Evolutionary conservation across 30 jellyfish, hydroid and myxozoan species (phyloP).

Genomic region (Pelagia noctiluca): DNA sequence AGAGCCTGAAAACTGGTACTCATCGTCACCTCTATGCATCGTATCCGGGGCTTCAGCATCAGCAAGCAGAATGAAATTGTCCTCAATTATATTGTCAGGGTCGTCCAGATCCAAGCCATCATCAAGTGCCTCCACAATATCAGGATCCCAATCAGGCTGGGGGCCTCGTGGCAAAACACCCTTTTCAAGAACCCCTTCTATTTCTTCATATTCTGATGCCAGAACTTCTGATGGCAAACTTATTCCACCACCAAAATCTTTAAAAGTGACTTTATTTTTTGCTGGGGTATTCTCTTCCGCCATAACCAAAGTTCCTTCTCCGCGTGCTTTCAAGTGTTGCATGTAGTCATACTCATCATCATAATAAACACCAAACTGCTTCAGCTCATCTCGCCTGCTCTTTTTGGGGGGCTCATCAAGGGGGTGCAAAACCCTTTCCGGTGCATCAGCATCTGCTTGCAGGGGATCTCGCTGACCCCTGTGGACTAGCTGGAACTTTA

Average conservation of each 20-base stretch:
- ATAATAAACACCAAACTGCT: slow-evolving; percentile 67
- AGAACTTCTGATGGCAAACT: slow-evolving; percentile 75
- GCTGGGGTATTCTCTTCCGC: slow-evolving; percentile 62
- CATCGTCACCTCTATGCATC: slow-evolving; percentile 19
- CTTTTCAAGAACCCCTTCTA: slow-evolving; percentile 80
- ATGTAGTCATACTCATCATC: slow-evolving; percentile 93
- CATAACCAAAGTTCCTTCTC: slow-evolving; percentile 79
- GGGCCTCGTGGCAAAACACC: slow-evolving; percentile 95
- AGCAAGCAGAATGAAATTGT: slow-evolving; percentile 82
- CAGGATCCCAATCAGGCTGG: slow-evolving; percentile 98
- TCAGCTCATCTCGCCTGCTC: slow-evolving; percentile 54
- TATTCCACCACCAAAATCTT: slow-evolving; percentile 80
- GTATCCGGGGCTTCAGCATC: slow-evolving; percentile 32
- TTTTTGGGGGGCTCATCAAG: neutral
- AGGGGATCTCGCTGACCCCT: slow-evolving; percentile 94
- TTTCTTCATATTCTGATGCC: slow-evolving; percentile 87
- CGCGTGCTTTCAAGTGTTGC: slow-evolving; percentile 88
- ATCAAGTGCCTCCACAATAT: slow-evolving; percentile 92
- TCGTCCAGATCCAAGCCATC: slow-evolving; percentile 89
- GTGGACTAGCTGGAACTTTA: slow-evolving; percentile 80
- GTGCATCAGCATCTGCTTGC: slow-evolving; percentile 91
- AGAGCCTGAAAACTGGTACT: slow-evolving; percentile 15
- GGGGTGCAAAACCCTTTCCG: slow-evolving; percentile 76
- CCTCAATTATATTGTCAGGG: slow-evolving; percentile 88
- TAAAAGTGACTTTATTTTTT: neutral